A percentile compares a stretch with the other conserved stretches of the same genome.
Conservation (phyloP, 2,113 vertebrate species). For the Varanus salvator region DNA sequence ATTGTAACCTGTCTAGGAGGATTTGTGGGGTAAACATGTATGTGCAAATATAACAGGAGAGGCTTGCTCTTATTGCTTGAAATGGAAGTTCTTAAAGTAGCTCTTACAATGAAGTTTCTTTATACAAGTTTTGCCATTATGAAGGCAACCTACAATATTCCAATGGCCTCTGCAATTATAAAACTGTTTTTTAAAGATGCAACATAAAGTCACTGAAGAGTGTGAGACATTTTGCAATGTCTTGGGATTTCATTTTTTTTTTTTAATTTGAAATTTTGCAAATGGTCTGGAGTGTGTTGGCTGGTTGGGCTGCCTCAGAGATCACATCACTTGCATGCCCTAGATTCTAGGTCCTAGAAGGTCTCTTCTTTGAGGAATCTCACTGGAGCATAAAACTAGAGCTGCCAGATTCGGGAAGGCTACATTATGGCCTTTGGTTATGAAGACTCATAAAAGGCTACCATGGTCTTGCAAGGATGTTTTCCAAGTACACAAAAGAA, state of each 20-base stretch:
- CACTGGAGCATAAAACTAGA: not conserved
- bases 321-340: not conserved
- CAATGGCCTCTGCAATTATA: not conserved
- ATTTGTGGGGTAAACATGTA: not conserved
- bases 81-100: not conserved
- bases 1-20: not conserved
- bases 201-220: not conserved
- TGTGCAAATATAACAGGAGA: not conserved
- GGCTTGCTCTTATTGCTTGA: not conserved
- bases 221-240: not conserved
- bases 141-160: not conserved
- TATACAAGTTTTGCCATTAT: not conserved
- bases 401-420: no score
- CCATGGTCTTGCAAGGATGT: not conserved
- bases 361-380: not conserved
- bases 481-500: no score
- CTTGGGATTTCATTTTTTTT: not conserved
- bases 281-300: not conserved
- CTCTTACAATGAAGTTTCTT: constrained; percentile 1
- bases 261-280: constrained; percentile 5
- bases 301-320: not conserved
- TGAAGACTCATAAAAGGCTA: not conserved
- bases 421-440: not conserved
- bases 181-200: constrained; percentile 11
- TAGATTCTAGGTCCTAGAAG: no score